These are phyloP conservation scores for Microcebus griseorufus DNA, from an alignment of 2,113 vertebrate genomes.

Conservation along the genomic window DNA sequence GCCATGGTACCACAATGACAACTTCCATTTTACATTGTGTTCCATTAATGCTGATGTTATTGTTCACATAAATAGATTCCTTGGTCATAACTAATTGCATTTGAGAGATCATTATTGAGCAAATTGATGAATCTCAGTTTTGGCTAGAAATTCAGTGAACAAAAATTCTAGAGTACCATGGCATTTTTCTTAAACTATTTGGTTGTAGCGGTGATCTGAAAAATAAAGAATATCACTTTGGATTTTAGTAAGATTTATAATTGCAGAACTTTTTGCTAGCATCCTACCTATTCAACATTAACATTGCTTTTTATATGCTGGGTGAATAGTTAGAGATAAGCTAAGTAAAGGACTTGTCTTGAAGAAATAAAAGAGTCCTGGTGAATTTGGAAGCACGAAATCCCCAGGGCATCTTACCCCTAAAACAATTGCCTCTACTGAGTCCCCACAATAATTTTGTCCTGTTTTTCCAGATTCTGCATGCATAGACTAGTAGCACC, in stretches of 20 bases:
- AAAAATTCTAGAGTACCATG: not conserved
- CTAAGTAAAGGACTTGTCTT: not conserved
- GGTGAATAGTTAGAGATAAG: not conserved
- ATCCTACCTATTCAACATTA: not conserved
- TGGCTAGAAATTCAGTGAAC: not conserved
- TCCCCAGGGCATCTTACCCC: not conserved
- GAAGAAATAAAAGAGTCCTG: not conserved
- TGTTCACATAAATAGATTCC: not conserved
- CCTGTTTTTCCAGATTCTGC: not conserved
- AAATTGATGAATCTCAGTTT: not conserved
- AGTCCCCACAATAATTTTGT: not conserved
- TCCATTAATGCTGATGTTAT: not conserved
- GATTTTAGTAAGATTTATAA: not conserved
- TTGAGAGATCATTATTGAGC: not conserved
- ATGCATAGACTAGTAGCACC: not conserved
- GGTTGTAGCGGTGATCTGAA: not conserved
- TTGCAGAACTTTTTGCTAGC: not conserved
- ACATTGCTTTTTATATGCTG: not conserved
- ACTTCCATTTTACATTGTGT: not conserved
- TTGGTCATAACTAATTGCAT: not conserved
- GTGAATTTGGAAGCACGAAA: not conserved
- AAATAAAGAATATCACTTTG: not conserved
- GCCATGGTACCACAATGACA: not conserved
- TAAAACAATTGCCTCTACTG: not conserved
- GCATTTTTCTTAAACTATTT: not conserved